Base-by-base conservation (phyloP, 2,888 invertebrate species). In the Mythimna albipuncta region DNA sequence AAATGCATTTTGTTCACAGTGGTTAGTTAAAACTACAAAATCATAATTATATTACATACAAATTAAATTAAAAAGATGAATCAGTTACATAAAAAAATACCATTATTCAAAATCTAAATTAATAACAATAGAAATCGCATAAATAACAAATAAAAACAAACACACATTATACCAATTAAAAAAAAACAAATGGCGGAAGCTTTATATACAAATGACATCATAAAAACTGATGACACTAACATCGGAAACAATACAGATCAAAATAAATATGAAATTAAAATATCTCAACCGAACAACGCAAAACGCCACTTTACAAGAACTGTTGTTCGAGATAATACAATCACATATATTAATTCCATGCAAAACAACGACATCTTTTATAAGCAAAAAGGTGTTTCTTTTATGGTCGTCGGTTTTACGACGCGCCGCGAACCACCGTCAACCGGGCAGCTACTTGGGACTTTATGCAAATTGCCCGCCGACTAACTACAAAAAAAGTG, bases 351-450 rank as follows among this genome's bases (percentile, higher is more conserved):
- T 85, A 87, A 85, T 84, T 80, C 79, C 66, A 58, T 79, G 78
- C 83, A 88, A 90, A 89, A 89, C 87, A 88, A 89, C 87, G 81
- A 81, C 82, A 81, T 78, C 77, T 79, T 87, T 88, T 89, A 91
- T 90, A 90, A 88, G 90, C 90, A 90, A 91, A 93, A 93, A 93
- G 93, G 93, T 93, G 94, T 93, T 93, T 89, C 90, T 93, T 94
- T 95, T 94, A 94, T 91, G 94, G 94, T 82, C 90, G 86, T 74
- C 85, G 87, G 88, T 89, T 94, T 95, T 94, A 95, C 92, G 94
- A 92, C 83, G 81, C 85, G 84, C 86, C 87, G 89, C 87, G 88
- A 86, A 89, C 88, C 89, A 85, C 86, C 88, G 84, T 81, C 83
- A 87, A 85, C 89, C 87, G 86, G 84, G 88, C 87, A 74, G 94